Evolutionary conservation across 64 coral and sea anemone species (phyloP).

Genomic region (Stichodactyla helianthus): DNA sequence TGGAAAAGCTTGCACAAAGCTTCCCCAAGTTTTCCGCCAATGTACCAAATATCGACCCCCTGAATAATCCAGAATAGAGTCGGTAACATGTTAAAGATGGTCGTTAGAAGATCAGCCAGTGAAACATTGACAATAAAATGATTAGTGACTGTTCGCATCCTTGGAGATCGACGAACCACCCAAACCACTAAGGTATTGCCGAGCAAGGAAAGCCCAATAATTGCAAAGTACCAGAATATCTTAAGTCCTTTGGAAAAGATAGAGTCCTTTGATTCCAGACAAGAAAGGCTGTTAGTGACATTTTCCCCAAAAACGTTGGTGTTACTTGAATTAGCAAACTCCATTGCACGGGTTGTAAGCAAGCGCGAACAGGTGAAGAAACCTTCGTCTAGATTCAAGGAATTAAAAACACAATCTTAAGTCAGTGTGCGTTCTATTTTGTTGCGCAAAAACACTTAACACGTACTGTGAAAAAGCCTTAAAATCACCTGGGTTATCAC

Average conservation of each 20-base stretch:
- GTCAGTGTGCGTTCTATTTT: neutral
- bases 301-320: neutral
- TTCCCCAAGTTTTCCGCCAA: conserved; percentile 44
- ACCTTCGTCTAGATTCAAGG: neutral
- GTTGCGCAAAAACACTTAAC: neutral
- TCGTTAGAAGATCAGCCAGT: conserved; percentile 50
- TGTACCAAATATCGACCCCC: conserved; percentile 28
- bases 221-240: conserved; percentile 15
- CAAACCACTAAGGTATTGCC: conserved; percentile 43
- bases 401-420: neutral
- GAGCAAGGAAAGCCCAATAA: conserved; percentile 35
- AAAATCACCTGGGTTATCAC: neutral
- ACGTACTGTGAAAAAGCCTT: neutral
- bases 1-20: conserved; percentile 42
- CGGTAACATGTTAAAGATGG: conserved; percentile 63
- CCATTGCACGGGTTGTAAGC: neutral
- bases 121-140: conserved; percentile 50
- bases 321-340: neutral
- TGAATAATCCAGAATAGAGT: conserved; percentile 41
- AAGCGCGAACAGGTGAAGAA: too few species aligned
- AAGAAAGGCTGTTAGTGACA: neutral
- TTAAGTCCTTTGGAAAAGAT: conserved; percentile 36
- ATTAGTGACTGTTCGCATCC: conserved; percentile 63
- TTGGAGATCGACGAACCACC: conserved; percentile 24
- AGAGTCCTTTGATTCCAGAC: neutral